phyloP scores from a whole-genome alignment of 2,888 invertebrate genomes.

The Nezara viridula region DNA sequence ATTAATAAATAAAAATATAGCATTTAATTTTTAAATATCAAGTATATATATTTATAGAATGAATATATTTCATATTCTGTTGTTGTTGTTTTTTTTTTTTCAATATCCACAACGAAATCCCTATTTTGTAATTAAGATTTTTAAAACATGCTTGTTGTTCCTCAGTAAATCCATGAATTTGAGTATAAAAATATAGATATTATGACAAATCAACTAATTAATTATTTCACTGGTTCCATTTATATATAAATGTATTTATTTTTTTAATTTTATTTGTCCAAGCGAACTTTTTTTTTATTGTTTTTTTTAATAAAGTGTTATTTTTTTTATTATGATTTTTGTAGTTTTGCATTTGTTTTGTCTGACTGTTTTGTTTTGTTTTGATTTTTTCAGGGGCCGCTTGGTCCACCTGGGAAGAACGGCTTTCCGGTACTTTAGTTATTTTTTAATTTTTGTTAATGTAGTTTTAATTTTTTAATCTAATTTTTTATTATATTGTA shows the following conservation, averaged over 20 bases:
- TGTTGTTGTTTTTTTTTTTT: no score
- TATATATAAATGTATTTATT: neutral
- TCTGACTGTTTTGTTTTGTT: constrained; percentile 63
- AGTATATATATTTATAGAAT: no score
- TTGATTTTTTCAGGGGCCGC: constrained; percentile 77
- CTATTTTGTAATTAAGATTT: no score
- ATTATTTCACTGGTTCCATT: neutral
- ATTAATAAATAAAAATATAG: no score
- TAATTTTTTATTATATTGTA: constrained; percentile 27
- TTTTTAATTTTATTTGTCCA: neutral
- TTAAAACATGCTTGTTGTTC: no score
- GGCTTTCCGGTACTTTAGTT: constrained; percentile 85
- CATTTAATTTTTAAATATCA: no score
- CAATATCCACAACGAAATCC: no score
- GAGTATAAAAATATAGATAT: no score
- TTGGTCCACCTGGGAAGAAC: constrained; percentile 87
- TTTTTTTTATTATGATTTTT: constrained; percentile 60
- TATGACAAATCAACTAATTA: no score
- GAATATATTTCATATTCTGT: no score
- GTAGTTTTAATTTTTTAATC: neutral
- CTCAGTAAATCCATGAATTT: no score
- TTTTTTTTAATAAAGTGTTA: constrained; percentile 60
- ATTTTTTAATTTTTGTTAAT: constrained; percentile 60
- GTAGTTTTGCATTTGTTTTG: constrained; percentile 66
- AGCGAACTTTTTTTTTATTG: constrained; percentile 19